These are phyloP conservation scores for Tryphoninae sp. DNA, from an alignment of 2,888 invertebrate species.

Conservation along the genomic window DNA sequence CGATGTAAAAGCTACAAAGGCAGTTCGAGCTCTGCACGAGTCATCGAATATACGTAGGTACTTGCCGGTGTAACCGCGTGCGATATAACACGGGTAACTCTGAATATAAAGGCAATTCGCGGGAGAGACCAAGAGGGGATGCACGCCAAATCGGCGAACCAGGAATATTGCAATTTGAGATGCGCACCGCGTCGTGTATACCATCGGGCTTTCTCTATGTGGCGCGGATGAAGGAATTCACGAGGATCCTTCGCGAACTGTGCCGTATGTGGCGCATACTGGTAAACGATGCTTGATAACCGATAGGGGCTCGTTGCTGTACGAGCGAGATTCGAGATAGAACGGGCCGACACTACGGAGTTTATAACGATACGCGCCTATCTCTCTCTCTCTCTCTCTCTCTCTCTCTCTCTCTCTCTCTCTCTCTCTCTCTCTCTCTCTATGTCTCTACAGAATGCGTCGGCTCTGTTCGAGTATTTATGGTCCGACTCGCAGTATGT, in stretches of 20 bases:
- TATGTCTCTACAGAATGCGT: constrained; percentile 26
- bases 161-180: constrained; percentile 28
- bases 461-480: constrained; percentile 20
- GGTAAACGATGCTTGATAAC: constrained; percentile 23
- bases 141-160: constrained; percentile 24
- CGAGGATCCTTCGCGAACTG: constrained; percentile 21
- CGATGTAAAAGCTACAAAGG: no score
- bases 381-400: constrained; percentile 1
- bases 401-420: background rate
- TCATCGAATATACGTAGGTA: no score
- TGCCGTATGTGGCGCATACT: background rate
- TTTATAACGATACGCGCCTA: constrained; percentile 31
- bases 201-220: background rate
- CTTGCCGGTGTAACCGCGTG: no score
- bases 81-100: no score
- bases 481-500: background rate
- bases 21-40: no score
- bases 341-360: constrained; percentile 31
- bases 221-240: constrained; percentile 21
- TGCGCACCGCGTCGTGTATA: constrained; percentile 17
- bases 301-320: constrained; percentile 9
- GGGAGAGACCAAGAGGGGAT: constrained; percentile 1
- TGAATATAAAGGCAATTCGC: background rate
- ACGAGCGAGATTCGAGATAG: constrained; percentile 29
- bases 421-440: background rate